Evolutionary conservation across 2,888 invertebrate genomes (phyloP).

Genomic region (Dryomyza anilis): DNA sequence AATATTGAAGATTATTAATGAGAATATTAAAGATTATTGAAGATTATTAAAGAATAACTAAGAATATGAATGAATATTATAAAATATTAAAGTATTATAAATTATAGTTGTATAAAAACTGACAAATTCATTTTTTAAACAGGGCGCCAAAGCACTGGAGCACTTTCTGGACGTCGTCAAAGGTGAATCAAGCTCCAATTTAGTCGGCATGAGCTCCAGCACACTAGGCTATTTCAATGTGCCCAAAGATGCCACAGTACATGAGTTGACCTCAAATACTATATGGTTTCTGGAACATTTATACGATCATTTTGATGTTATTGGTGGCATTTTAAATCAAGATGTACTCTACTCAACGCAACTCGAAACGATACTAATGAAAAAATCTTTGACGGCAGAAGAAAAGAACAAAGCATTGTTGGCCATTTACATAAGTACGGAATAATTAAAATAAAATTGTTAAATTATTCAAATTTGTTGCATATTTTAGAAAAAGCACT

Average conservation of each 20-base stretch:
- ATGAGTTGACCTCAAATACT: slow-evolving; percentile 93
- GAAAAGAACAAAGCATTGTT: slow-evolving; percentile 71
- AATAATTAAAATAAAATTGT: background rate
- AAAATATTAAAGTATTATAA: background rate
- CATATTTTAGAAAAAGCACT: slow-evolving; percentile 77
- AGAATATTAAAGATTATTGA: background rate
- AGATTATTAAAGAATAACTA: background rate
- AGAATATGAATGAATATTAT: no score
- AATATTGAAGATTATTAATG: no score
- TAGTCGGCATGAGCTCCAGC: slow-evolving; percentile 63
- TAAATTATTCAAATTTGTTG: background rate
- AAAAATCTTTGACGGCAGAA: slow-evolving; percentile 60
- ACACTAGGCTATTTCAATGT: slow-evolving; percentile 53
- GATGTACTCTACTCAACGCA: slow-evolving; percentile 66
- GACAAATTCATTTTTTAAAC: background rate
- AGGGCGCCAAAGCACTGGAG: slow-evolving; percentile 89
- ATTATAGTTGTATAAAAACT: background rate
- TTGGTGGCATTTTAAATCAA: slow-evolving; percentile 68
- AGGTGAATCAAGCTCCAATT: slow-evolving; percentile 75
- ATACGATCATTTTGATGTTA: slow-evolving; percentile 76
- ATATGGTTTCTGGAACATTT: slow-evolving; percentile 90
- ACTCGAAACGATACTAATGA: slow-evolving; percentile 63
- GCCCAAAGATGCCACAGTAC: slow-evolving; percentile 97
- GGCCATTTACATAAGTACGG: slow-evolving; percentile 82
- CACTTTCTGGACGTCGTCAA: slow-evolving; percentile 91